phyloP scores from a whole-genome alignment of 2,113 vertebrate species.

The Apodemus sylvaticus region DNA sequence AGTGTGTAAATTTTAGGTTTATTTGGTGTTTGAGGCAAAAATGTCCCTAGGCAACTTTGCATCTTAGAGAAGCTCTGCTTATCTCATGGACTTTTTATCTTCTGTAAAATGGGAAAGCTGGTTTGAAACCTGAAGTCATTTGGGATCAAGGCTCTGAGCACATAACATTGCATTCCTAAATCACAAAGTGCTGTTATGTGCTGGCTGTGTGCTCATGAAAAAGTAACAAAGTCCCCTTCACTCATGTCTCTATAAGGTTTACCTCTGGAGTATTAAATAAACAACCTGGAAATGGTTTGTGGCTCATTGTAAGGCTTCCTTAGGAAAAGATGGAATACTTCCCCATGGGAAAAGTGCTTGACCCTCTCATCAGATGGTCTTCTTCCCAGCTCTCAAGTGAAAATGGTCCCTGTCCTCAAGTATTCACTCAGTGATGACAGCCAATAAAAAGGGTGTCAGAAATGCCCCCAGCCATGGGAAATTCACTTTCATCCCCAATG shows the following conservation, averaged over 20 bases:
- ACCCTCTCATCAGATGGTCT: background rate
- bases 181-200: background rate
- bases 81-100: background rate
- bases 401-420: background rate
- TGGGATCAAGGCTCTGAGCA: background rate
- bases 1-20: background rate
- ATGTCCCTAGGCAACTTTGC: background rate
- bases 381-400: background rate
- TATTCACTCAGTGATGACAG: background rate
- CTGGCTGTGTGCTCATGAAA: background rate
- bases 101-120: background rate
- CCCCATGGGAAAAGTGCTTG: background rate
- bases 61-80: background rate
- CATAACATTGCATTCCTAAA: background rate
- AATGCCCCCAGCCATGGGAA: background rate
- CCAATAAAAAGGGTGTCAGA: background rate
- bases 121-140: background rate
- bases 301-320: slow-evolving; percentile 35
- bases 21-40: background rate
- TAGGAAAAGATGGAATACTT: background rate
- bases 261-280: background rate
- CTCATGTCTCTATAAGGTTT: slow-evolving; percentile 7
- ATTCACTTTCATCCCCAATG: background rate
- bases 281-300: background rate
- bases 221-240: background rate